A percentile compares a stretch with the other conserved stretches of the same genome.
phyloP scores from a whole-genome alignment of 2,797 vertebrate genomes.

The Echiichthys vipera region DNA sequence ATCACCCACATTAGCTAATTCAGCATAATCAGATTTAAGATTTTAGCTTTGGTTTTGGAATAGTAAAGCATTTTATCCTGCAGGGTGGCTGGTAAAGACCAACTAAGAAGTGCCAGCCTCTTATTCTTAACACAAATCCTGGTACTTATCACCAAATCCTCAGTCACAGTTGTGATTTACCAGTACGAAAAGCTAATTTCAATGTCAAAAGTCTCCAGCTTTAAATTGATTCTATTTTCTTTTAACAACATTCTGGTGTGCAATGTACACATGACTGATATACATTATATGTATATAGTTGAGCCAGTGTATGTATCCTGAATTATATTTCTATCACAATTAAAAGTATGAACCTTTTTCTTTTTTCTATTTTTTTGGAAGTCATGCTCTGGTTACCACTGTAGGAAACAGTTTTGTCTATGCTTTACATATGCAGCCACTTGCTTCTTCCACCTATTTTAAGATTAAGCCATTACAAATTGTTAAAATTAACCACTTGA shows the following conservation, averaged over 20 bases:
- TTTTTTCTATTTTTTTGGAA: not conserved
- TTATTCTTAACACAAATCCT: conserved; percentile 58
- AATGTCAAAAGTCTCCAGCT: conserved; percentile 21
- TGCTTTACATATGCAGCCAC: no score
- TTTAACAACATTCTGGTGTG: not conserved
- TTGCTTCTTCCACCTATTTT: not conserved
- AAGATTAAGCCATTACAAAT: not conserved
- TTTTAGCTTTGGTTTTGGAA: not conserved
- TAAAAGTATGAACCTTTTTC: not conserved
- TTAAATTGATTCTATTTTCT: not conserved
- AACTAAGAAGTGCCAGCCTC: conserved; percentile 32
- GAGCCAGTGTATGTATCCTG: not conserved
- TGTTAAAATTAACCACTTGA: not conserved
- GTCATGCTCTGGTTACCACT: not conserved
- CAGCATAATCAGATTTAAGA: conserved; percentile 34
- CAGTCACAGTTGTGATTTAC: conserved; percentile 32
- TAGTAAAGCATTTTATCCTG: conserved; percentile 5
- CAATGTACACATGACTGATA: not conserved
- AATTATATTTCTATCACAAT: not conserved
- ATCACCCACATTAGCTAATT: conserved; percentile 14
- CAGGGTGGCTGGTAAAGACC: not conserved
- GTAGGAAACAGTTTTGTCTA: not conserved
- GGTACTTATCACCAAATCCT: conserved; percentile 61
- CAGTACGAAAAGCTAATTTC: conserved; percentile 46
- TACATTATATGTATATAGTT: not conserved